phyloP scores from a whole-genome alignment of 2,797 vertebrate genomes.

The Malacoctenus gilli region DNA sequence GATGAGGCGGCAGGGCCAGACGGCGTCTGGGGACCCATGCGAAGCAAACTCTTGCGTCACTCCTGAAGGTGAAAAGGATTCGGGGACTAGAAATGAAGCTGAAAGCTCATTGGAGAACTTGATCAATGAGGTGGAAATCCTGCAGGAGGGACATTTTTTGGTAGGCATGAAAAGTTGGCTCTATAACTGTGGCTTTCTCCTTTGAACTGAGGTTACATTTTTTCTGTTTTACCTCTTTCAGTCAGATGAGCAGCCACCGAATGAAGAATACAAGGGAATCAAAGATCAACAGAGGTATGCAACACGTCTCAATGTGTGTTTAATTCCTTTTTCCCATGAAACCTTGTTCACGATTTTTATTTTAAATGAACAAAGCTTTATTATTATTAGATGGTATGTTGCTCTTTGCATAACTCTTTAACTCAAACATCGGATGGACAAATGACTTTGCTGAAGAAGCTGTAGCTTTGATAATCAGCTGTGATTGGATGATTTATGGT shows the following conservation, averaged over 20 bases:
- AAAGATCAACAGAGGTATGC: constrained; percentile 79
- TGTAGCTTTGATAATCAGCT: too few relatives aligned
- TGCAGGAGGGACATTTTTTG: constrained; percentile 71
- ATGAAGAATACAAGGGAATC: constrained; percentile 63
- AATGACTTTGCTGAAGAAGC: too few relatives aligned
- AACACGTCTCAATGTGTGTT: too few relatives aligned
- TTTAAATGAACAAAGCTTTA: too few relatives aligned
- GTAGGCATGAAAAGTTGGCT: constrained; percentile 70
- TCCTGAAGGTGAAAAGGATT: constrained; percentile 11
- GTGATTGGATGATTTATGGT: too few relatives aligned
- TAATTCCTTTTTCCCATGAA: too few relatives aligned
- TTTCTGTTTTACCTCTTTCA: constrained; percentile 45
- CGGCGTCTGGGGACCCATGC: constrained; percentile 60
- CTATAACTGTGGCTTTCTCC: too few relatives aligned
- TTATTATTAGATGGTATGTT: too few relatives aligned
- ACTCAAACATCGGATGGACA: too few relatives aligned
- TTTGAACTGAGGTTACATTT: not conserved
- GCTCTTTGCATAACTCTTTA: too few relatives aligned
- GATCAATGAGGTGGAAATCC: constrained; percentile 26
- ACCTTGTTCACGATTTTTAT: too few relatives aligned
- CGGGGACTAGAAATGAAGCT: constrained; percentile 39
- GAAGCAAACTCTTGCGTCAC: constrained; percentile 51
- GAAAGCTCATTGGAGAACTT: constrained; percentile 56
- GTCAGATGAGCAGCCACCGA: constrained; percentile 71
- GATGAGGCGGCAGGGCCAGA: constrained; percentile 74